Base-by-base conservation (phyloP, 2,797 vertebrate species). In the Spatula versicolor region DNA sequence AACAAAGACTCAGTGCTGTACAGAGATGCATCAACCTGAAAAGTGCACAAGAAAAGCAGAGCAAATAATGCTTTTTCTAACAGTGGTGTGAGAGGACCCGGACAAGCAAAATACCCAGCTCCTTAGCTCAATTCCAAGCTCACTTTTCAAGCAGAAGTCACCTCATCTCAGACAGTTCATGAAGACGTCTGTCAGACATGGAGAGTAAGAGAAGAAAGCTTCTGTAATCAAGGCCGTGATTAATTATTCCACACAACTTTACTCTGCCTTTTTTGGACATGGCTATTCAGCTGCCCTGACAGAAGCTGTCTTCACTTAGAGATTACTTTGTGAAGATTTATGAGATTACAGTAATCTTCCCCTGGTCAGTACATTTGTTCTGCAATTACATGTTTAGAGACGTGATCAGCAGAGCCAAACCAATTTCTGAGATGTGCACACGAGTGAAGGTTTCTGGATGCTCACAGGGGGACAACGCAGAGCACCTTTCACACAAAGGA, bases 401-500 rank as follows among this genome's bases (percentile, higher is more conserved):
- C 46, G 26, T 39, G 66, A 76, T n/a, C 66, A 60, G 33, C 13
- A 22, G 63, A 90, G 69, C 33, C 85, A 83, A 77, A 88, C 20
- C 48, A 31, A 28, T 78, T 55, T 23, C 72, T n/a, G n/a, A 48
- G 22, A 7, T 23, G 30, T 75, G 28, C 46, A 39, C 20, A 17
- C 0, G 2, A 50, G 35, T 18, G 46, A 91, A 83, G 73, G 63
- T 67, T 37, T n/a, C 3, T 64, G 25, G 56, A 41, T 71, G 54
- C 35, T n/a, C 58, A 3, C 4, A 0, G 35, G 54, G 43, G 55
- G 30, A 20, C 0, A 7, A 45, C 12, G 50, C 33, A 74, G 12
- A 74, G 30, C 64, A 64, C 5, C 33, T 43, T 21, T 31, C 9
- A 25, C 15, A 37, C 25, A 17, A 9, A 1, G 1, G 50, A 77